Base-by-base conservation (phyloP, 2,888 invertebrate genomes). In the Caenorhabditis plicata region DNA sequence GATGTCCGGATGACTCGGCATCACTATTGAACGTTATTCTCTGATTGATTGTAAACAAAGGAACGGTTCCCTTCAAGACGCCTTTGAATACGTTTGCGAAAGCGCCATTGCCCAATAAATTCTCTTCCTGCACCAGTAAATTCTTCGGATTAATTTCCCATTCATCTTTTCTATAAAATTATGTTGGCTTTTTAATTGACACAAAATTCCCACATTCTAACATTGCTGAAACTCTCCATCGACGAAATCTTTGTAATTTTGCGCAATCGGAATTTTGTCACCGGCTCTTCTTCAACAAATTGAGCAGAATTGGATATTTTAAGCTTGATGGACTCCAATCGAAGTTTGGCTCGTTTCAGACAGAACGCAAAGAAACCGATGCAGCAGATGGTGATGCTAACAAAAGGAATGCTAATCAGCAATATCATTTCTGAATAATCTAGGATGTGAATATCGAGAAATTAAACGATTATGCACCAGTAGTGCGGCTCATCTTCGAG, bases 61-160 rank as follows among this genome's bases (percentile, higher is more conserved):
- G 68, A n/a, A 69, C 39, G 2, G 13, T 32, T 50, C 74, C 72
- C 35, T 58, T 73, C 13, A 74, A 33, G 13, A 66, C 62, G 35
- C 67, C 73, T 39, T 67, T 65, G 54, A 58, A 75, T 4, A 75
- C 75, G 5, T 64, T 64, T 1, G 75, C 74, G 58, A 75, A 75
- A 8, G 75, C 75, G 25, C 75, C 75, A 25, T 61, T 63, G 15
- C 75, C 75, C 4, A 75, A 60, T 11, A 71, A 53, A 36, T 66
- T 56, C 13, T 66, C 56, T 22, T 73, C 66, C 39, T 72, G 61
- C n/a, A 73, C 51, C 8, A 67, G 23, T 9, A 73, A 40, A 32
- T 72, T 61, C 26, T 66, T 62, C 4, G 54, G 29, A n/a, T 60
- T 48, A 19, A 73, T 58, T 40, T 73, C 73, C 73, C 73, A 73